Conservation (phyloP, 2,888 invertebrate species). For the Seira ritae region DNA sequence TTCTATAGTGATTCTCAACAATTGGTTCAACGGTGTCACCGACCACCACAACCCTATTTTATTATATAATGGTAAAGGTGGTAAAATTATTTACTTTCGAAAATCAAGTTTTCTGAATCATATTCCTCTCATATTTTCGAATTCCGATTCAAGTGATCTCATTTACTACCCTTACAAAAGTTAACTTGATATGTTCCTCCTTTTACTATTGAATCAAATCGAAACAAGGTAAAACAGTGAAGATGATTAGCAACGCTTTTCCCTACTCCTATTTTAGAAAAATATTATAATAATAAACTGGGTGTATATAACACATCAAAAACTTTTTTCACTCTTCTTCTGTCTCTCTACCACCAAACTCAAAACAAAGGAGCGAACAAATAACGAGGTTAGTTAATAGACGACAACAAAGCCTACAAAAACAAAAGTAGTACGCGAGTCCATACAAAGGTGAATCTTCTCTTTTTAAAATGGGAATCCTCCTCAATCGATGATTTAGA, state of each 20-base stretch:
- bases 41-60: no score
- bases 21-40: no score
- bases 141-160: no score
- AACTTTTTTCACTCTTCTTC: background rate
- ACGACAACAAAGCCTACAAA: background rate
- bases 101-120: no score
- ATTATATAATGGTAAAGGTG: no score
- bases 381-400: conserved; percentile 6
- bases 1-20: no score
- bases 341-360: no score
- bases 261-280: conserved; percentile 3
- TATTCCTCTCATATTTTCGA: no score
- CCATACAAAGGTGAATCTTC: background rate
- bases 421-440: background rate
- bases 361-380: background rate
- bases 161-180: no score
- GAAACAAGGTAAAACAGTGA: background rate
- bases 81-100: no score
- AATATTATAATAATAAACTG: background rate
- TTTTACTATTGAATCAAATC: background rate
- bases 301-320: background rate
- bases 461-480: background rate
- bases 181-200: no score
- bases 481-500: background rate
- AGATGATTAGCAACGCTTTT: conserved; percentile 8